Conservation (phyloP, 2,113 vertebrate species). For the Atractosteus spatula region DNA sequence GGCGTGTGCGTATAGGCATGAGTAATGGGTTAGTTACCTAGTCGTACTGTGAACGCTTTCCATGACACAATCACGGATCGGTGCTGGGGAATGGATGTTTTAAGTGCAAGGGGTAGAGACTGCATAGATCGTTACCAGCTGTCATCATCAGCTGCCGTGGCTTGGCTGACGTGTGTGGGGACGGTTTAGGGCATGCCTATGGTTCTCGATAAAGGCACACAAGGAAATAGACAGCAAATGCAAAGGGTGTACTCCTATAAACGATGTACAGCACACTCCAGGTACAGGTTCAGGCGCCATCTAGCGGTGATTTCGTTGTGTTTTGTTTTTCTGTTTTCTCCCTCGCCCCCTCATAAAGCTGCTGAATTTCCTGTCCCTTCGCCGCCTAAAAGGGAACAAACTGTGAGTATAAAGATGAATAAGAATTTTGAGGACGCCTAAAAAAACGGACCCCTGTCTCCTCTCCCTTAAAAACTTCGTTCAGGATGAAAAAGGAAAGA, state of each 20-base stretch:
- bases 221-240: constrained; percentile 85
- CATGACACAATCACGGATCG: too few species aligned
- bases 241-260: constrained; percentile 47
- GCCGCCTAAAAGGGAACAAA: constrained; percentile 25
- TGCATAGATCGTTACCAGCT: constrained; percentile 63
- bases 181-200: constrained; percentile 1
- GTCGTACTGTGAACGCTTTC: background rate
- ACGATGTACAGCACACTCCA: constrained; percentile 69
- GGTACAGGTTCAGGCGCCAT: constrained; percentile 70
- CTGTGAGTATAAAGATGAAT: too few species aligned
- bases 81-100: constrained; percentile 1
- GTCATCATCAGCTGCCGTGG: constrained; percentile 42
- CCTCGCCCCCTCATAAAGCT: constrained; percentile 21
- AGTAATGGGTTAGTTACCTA: background rate
- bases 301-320: constrained; percentile 51
- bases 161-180: constrained; percentile 33
- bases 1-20: background rate
- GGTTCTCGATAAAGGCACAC: constrained; percentile 65
- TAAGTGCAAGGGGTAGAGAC: constrained; percentile 33
- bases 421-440: too few species aligned
- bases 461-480: too few species aligned
- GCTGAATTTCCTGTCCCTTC: constrained; percentile 47
- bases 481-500: too few species aligned
- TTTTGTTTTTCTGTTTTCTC: constrained; percentile 33
- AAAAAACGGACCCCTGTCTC: too few species aligned